A percentile compares a stretch with the other conserved stretches of the same genome.
These are phyloP conservation scores for Macrosoma leucophasiata DNA, from an alignment of 2,888 invertebrate species.

Conservation along the genomic window DNA sequence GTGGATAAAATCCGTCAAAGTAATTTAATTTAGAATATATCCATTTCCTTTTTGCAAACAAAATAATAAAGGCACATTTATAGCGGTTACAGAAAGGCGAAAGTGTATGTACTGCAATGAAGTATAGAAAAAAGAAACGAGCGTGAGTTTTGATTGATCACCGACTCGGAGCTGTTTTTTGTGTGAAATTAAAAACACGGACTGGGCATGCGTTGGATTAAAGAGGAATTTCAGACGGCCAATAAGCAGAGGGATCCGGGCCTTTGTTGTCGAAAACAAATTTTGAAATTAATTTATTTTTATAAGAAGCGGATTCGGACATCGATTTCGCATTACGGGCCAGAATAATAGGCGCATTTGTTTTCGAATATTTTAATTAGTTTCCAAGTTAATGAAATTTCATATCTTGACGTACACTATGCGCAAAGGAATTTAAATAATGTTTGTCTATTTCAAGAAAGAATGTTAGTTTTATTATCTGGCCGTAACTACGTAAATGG, in stretches of 20 bases:
- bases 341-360: constrained; percentile 37
- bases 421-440: no score
- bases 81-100: constrained; percentile 65
- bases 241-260: constrained; percentile 47
- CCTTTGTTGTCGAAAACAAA: constrained; percentile 53
- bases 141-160: constrained; percentile 73
- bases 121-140: constrained; percentile 61
- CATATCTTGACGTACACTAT: no score
- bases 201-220: constrained; percentile 68
- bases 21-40: constrained; percentile 65
- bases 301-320: constrained; percentile 35
- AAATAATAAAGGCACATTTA: constrained; percentile 63
- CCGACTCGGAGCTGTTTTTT: constrained; percentile 66
- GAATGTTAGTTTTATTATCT: no score
- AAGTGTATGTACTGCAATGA: constrained; percentile 63
- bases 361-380: no score
- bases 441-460: no score
- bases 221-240: constrained; percentile 62
- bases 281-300: constrained; percentile 58
- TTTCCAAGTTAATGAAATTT: no score
- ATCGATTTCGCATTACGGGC: constrained; percentile 48
- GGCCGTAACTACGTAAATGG: no score
- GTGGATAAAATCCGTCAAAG: constrained; percentile 52
- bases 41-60: constrained; percentile 67
- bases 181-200: constrained; percentile 72